Conservation (phyloP, 1,140 invertebrate genomes). For the Penaeus chinensis region DNA sequence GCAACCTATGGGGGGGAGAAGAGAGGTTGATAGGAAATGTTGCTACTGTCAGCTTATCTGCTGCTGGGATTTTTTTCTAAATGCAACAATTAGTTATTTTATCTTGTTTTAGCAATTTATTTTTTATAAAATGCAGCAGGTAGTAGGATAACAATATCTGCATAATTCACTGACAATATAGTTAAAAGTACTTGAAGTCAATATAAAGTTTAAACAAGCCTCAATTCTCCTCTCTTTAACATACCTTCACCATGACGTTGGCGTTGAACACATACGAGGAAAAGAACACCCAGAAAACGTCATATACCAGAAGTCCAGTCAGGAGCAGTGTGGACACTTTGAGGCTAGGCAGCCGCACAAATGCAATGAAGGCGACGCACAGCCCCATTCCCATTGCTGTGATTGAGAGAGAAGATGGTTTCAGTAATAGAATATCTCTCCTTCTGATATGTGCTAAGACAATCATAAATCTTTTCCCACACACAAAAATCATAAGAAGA, state of each 20-base stretch:
- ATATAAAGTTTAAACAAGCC: background rate
- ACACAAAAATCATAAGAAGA: too few relatives aligned
- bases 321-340: constrained; percentile 96
- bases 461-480: too few relatives aligned
- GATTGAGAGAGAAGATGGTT: constrained; percentile 59
- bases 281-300: constrained; percentile 99
- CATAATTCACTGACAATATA: too few relatives aligned
- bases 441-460: too few relatives aligned
- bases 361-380: constrained; percentile 97
- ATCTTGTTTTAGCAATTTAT: too few relatives aligned
- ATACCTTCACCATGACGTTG: constrained; percentile 97
- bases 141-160: too few relatives aligned
- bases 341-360: constrained; percentile 93
- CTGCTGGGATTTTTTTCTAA: too few relatives aligned
- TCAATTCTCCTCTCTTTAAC: background rate
- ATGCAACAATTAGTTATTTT: too few relatives aligned
- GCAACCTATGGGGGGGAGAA: constrained; percentile 74
- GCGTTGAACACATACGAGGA: constrained; percentile 98
- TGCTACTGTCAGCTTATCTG: background rate
- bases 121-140: too few relatives aligned
- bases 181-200: too few relatives aligned
- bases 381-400: constrained; percentile 95
- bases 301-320: constrained; percentile 94
- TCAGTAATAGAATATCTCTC: too few relatives aligned
- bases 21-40: constrained; percentile 20